Conservation (phyloP, 2,888 invertebrate species). For the Entomobrya proxima region DNA sequence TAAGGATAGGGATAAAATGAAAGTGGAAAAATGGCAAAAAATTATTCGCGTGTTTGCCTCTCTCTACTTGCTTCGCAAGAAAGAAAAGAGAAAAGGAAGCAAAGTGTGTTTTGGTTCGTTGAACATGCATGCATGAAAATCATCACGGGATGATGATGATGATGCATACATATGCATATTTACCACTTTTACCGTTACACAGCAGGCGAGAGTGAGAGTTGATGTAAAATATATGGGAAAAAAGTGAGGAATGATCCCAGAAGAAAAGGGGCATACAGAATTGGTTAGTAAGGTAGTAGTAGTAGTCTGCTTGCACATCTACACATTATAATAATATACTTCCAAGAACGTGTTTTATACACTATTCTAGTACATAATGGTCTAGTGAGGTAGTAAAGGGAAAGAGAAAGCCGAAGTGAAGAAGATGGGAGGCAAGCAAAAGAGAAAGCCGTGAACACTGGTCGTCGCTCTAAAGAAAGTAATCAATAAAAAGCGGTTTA, state of each 20-base stretch:
- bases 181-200: background rate
- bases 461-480: background rate
- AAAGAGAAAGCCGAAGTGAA: background rate
- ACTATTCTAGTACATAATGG: too few relatives aligned
- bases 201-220: background rate
- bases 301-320: background rate
- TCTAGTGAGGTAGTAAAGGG: too few relatives aligned
- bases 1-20: background rate
- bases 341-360: too few relatives aligned
- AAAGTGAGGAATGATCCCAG: conserved; percentile 8
- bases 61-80: background rate
- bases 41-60: conserved; percentile 38
- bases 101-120: conserved; percentile 55
- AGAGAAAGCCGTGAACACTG: conserved; percentile 20
- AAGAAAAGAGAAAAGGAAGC: background rate
- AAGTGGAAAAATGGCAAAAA: conserved; percentile 26
- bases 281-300: background rate
- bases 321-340: background rate
- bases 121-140: conserved; percentile 55
- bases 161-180: conserved; percentile 44
- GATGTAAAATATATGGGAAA: conserved; percentile 16
- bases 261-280: conserved; percentile 13
- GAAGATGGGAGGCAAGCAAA: background rate
- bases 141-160: conserved; percentile 23
- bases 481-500: conserved; percentile 54